Conservation (phyloP, 2,797 vertebrate genomes). For the Urocyon cinereoargenteus region DNA sequence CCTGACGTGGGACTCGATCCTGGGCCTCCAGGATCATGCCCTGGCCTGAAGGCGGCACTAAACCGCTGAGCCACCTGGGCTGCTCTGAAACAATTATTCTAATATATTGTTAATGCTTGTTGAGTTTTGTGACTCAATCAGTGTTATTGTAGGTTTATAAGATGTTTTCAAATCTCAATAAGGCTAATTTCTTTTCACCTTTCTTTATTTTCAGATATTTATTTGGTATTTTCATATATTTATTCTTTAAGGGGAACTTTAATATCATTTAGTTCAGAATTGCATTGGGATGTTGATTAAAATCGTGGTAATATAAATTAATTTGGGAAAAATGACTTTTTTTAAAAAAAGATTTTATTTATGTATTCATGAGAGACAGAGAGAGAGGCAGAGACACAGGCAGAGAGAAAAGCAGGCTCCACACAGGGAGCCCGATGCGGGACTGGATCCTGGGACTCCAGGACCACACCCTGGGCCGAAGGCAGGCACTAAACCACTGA, state of each 20-base stretch:
- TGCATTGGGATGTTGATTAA: not conserved
- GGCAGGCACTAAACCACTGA: no score
- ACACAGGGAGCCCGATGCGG: no score
- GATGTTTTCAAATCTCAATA: constrained; percentile 10
- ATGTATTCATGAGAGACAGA: no score
- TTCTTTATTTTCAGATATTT: constrained; percentile 32
- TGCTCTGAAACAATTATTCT: not conserved
- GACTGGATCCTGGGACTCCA: no score
- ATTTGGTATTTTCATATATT: constrained; percentile 30
- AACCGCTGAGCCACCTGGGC: no score
- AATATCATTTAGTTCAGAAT: not conserved
- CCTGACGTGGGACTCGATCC: no score
- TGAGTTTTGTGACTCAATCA: not conserved
- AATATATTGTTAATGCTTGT: not conserved
- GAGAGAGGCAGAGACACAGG: no score
- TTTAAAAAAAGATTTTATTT: not conserved
- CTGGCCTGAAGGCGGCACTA: no score
- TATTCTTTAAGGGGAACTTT: constrained; percentile 22
- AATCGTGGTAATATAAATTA: not conserved
- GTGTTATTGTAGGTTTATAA: not conserved
- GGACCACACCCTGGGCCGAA: no score
- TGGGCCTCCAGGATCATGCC: no score
- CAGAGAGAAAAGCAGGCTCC: no score
- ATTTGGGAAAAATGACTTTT: not conserved
- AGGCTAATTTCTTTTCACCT: not conserved